Conservation (phyloP, 2,113 vertebrate genomes). For the Dolichotis patagonum region DNA sequence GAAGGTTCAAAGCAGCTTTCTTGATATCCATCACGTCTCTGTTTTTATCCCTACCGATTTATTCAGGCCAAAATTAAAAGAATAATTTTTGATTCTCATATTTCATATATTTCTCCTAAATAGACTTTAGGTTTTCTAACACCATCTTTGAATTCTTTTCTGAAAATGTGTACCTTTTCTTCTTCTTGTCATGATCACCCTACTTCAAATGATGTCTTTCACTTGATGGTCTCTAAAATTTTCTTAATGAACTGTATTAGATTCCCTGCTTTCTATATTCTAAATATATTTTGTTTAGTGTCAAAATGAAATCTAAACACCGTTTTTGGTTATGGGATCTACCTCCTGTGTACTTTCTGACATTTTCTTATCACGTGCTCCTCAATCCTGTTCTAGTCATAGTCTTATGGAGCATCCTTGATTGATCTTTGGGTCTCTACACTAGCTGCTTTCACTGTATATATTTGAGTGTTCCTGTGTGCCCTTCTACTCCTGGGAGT, state of each 20-base stretch:
- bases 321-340: neutral
- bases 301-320: neutral
- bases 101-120: neutral
- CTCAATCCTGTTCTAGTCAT: neutral
- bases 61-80: neutral
- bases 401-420: neutral
- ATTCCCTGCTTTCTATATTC: neutral
- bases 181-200: rapidly evolving
- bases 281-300: neutral
- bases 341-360: neutral
- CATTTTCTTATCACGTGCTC: too few species aligned
- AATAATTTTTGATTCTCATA: neutral
- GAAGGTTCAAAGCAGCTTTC: neutral
- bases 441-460: neutral
- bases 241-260: neutral
- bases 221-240: neutral
- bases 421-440: neutral
- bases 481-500: neutral
- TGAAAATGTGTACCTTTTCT: neutral
- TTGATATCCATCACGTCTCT: rapidly evolving
- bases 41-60: neutral
- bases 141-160: neutral
- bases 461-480: neutral
- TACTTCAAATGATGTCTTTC: neutral
- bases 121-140: neutral